Evolutionary conservation across 2,797 vertebrate genomes (phyloP), one percentile per base, ranked within the genome.

Genomic region (Morelia viridis): DNA sequence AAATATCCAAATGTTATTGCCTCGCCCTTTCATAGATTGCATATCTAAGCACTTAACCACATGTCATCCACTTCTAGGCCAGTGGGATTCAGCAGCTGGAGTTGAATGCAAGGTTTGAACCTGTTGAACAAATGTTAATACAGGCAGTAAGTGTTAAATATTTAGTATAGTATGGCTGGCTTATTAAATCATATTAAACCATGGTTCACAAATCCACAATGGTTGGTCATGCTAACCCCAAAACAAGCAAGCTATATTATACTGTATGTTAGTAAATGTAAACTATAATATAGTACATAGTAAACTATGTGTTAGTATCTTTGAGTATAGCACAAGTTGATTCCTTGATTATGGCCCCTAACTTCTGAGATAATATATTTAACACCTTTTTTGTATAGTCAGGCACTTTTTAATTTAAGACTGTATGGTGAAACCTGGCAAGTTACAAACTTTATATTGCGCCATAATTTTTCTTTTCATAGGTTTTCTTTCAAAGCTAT

Each of bases 401-500:
- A 46, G 8, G 4, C 41, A 19, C 17, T 80, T 46, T 80, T 46
- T 41, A 80, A 24, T 35, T 35, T 80, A 46, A 80, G 17, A 41
- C 35, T 35, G 41, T 19, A 46, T 22, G 35, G 17, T 46, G 61
- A 50, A 93, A 4, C 87, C 7, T 53, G 85, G 35, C 91, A 85
- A 22, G 53, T 24, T 4, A 26, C 84, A 64, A 93, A 89, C 58
- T 86, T 83, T 4, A 53, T 58, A 91, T 50, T 84, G 53, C 35
- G 58, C n/a, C 85, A 92, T 68, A 91, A 3, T 46, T 92, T 84
- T 60, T n/a, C 5, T 90, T 60, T 46, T 89, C 28, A 46, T 19
- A 26, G 64, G 31, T 58, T 93, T 76, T 60, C 60, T 6, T 8
- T 53, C 61, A 89, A 92, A 90, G 56, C 31, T 90, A 35, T 4